Conservation (phyloP, 2,888 invertebrate genomes). For the Synanthedon vespiformis region DNA sequence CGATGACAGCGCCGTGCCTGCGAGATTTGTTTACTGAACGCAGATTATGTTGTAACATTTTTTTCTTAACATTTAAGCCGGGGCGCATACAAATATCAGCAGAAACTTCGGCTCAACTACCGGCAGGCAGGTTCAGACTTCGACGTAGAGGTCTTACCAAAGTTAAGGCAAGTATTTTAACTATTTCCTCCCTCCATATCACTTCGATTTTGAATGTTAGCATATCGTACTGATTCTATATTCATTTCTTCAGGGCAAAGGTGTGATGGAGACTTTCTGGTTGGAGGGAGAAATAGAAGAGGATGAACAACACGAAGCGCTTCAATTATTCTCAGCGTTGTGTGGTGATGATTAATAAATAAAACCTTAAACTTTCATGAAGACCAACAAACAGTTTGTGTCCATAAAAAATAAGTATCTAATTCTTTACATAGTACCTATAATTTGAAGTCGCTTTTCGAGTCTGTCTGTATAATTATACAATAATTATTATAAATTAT, state of each 20-base stretch:
- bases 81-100: conserved; percentile 79
- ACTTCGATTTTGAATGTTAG: too few relatives aligned
- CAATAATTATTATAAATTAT: too few relatives aligned
- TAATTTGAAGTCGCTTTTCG: too few relatives aligned
- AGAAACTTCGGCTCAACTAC: conserved; percentile 75
- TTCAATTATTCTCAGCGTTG: conserved; percentile 45
- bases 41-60: not conserved
- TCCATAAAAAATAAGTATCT: too few relatives aligned
- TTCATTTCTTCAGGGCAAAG: conserved; percentile 78
- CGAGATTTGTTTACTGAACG: not conserved
- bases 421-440: too few relatives aligned
- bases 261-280: conserved; percentile 90
- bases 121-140: conserved; percentile 74
- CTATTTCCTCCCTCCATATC: too few relatives aligned
- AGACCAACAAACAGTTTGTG: too few relatives aligned
- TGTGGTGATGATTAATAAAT: conserved; percentile 35
- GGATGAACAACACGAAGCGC: conserved; percentile 50
- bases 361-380: too few relatives aligned
- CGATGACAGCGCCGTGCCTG: too few relatives aligned
- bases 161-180: conserved; percentile 75
- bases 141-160: conserved; percentile 79
- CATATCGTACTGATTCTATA: not conserved
- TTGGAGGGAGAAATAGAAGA: conserved; percentile 72
- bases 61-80: conserved; percentile 27
- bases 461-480: too few relatives aligned